Base-by-base conservation (phyloP, 2,888 invertebrate species). In the Scaptomyza flava region DNA sequence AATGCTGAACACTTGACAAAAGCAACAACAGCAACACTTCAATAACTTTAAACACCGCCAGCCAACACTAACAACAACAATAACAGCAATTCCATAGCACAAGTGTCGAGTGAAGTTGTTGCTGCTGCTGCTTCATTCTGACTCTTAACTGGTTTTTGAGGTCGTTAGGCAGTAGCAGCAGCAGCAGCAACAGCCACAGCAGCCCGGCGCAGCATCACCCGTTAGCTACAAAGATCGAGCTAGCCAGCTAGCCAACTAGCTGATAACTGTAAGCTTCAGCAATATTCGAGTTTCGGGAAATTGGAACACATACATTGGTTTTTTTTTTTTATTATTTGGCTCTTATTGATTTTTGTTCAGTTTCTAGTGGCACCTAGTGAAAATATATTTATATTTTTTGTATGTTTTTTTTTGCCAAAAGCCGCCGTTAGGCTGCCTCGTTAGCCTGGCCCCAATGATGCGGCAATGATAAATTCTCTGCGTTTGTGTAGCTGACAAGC, bases 141-240 rank as follows among this genome's bases (percentile, higher is more conserved):
- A 38, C 79, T 68, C 51, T 58, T 38, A 69, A 72, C 80, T 79
- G 80, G 80, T 77, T 77, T 79, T 79, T 79, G 80, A 79, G 80
- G 80, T 79, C 77, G 80, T 72, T 79, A 77, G 68, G 72, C 77
- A 63, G 75, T 61, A 57, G 56, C 59, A 47, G 17, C 58, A 38
- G 31, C 47, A 51, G 46, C 57, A 47, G 17, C 58, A 38, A 27
- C 47, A 51, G 46, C 57, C 36, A 14, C 72, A 41, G 9, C 60
- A 47, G 60, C 52, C 42, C 60, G 31, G 67, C 67, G 67, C 67
- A 72, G 63, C 72, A 72, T 66, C 77, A 66, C 46, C 73, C 77
- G 73, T 73, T 77, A 73, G 60, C 64, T 71, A 45, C 74, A 48
- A 53, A 61, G 74, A 50, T 69, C 51, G 8, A 52, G 41, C 36